Conservation (phyloP, 2,888 invertebrate species). For the Lepas anatifera region DNA sequence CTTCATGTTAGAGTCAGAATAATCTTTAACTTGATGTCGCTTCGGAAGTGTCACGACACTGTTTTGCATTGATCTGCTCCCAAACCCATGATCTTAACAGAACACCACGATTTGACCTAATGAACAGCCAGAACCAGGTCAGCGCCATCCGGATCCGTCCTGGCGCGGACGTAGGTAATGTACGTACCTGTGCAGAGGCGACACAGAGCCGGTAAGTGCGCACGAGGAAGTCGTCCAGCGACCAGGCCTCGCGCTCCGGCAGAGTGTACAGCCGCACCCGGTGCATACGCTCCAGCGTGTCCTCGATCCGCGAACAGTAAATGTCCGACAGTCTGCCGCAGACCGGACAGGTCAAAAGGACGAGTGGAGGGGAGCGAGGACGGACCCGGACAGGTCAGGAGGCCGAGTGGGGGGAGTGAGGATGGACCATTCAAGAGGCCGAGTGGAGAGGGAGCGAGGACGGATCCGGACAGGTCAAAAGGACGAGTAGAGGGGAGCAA, state of each 20-base stretch:
- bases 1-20: too few relatives aligned
- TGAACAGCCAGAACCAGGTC: too few relatives aligned
- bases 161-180: too few relatives aligned
- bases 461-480: too few relatives aligned
- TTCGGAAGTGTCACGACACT: too few relatives aligned
- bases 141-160: too few relatives aligned
- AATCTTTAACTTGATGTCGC: too few relatives aligned
- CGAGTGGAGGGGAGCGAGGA: background rate
- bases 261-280: conserved; percentile 64
- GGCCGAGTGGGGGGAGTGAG: background rate
- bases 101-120: too few relatives aligned
- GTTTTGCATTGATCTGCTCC: too few relatives aligned
- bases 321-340: conserved; percentile 52
- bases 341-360: background rate
- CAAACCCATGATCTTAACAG: too few relatives aligned
- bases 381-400: conserved; percentile 26
- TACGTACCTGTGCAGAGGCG: conserved; percentile 40
- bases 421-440: background rate
- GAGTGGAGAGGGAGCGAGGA: too few relatives aligned
- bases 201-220: conserved; percentile 67
- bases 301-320: conserved; percentile 76
- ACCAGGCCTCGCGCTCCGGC: conserved; percentile 75
- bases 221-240: conserved; percentile 70
- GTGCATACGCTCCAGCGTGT: conserved; percentile 77
- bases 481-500: too few relatives aligned